Evolutionary conservation across 2,113 vertebrate genomes (phyloP).

Genomic region (Uria lomvia): DNA sequence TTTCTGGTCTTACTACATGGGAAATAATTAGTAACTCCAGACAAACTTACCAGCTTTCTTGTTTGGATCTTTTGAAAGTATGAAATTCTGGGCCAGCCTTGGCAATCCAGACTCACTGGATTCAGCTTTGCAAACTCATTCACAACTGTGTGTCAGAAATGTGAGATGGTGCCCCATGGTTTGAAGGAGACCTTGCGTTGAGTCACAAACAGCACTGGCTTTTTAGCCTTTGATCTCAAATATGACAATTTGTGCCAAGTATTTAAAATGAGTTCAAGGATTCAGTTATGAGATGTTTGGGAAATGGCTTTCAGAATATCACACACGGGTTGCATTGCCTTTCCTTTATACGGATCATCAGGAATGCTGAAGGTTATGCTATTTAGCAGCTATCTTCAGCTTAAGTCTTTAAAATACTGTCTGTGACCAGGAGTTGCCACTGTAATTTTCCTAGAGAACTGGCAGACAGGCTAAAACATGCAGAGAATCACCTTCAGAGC

Average conservation of each 20-base stretch:
- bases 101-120: background rate
- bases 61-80: background rate
- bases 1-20: background rate
- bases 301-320: background rate
- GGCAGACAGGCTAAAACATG: background rate
- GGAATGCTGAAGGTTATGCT: background rate
- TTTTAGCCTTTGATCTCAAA: background rate
- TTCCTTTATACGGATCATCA: background rate
- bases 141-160: background rate
- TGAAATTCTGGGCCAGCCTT: background rate
- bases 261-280: background rate
- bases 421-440: background rate
- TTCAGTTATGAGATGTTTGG: background rate
- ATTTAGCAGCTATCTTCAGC: background rate
- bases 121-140: background rate
- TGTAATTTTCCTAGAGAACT: background rate
- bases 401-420: background rate
- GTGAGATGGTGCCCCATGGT: background rate
- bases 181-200: background rate
- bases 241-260: background rate
- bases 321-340: background rate
- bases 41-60: background rate
- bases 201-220: background rate
- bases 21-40: background rate
- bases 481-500: background rate